These are phyloP conservation scores for Drosophila mettleri DNA, from an alignment of 2,888 invertebrate genomes.

Conservation along the genomic window DNA sequence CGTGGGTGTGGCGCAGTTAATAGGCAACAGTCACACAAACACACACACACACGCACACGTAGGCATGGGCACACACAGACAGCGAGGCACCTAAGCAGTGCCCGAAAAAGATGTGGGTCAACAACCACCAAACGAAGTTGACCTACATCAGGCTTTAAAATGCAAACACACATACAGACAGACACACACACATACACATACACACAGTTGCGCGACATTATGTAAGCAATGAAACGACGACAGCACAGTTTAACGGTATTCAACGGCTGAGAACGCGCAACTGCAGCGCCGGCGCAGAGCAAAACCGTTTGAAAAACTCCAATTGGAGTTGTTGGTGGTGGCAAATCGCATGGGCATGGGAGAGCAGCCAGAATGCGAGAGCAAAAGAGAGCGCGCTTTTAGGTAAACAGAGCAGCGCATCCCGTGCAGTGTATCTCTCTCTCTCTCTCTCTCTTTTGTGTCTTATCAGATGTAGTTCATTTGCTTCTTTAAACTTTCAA, in stretches of 20 bases:
- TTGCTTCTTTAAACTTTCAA: slow-evolving; percentile 37
- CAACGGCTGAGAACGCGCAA: slow-evolving; percentile 32
- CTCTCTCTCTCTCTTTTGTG: slow-evolving; percentile 17
- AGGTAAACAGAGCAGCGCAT: slow-evolving; percentile 58
- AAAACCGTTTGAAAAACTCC: slow-evolving; percentile 57
- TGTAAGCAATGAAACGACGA: slow-evolving; percentile 60
- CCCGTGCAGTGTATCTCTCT: slow-evolving; percentile 27
- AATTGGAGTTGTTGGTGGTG: slow-evolving; percentile 63
- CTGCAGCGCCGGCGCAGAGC: slow-evolving; percentile 70
- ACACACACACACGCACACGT: slow-evolving; percentile 21
- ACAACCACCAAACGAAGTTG: slow-evolving; percentile 79
- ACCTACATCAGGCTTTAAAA: slow-evolving; percentile 75
- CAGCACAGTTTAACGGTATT: slow-evolving; percentile 67
- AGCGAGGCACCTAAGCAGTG: slow-evolving; percentile 37
- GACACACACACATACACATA: slow-evolving; percentile 20
- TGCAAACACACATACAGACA: slow-evolving; percentile 53
- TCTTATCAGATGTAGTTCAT: slow-evolving; percentile 46
- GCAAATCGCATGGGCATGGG: slow-evolving; percentile 30
- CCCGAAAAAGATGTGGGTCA: slow-evolving; percentile 72
- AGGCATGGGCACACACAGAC: slow-evolving; percentile 26
- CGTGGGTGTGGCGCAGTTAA: slow-evolving; percentile 49
- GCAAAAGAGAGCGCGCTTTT: slow-evolving; percentile 23
- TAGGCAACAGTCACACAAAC: slow-evolving; percentile 28
- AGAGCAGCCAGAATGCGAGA: not conserved
- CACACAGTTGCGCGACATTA: slow-evolving; percentile 49